Evolutionary conservation across 2,888 invertebrate genomes (phyloP).

Genomic region (Heliconius cydno): DNA sequence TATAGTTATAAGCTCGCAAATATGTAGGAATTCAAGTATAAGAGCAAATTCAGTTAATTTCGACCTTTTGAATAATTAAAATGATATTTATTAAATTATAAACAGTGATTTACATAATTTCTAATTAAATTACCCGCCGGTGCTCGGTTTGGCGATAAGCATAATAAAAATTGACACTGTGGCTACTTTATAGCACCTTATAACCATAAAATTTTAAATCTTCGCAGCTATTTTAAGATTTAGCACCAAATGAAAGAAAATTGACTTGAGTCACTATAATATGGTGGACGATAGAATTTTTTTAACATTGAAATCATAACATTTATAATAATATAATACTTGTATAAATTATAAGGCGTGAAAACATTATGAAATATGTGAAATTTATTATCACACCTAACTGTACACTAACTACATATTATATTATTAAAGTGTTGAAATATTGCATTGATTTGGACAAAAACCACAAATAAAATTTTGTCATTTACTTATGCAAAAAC

Average conservation of each 20-base stretch:
- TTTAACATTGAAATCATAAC: too few species aligned
- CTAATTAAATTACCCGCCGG: conserved; percentile 34
- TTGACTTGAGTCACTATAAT: background rate
- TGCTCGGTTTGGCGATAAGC: conserved; percentile 29
- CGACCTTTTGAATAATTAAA: conserved; percentile 15
- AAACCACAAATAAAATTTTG: too few species aligned
- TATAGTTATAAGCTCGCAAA: too few species aligned
- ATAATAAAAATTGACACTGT: conserved; percentile 32
- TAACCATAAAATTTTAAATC: conserved; percentile 27
- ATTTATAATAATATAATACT: too few species aligned
- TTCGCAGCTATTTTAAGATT: conserved; percentile 20
- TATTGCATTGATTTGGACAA: too few species aligned
- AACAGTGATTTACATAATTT: conserved; percentile 29
- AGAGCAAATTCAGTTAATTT: background rate
- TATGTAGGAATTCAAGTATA: background rate
- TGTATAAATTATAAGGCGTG: too few species aligned
- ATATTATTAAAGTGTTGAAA: too few species aligned
- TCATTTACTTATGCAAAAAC: too few species aligned
- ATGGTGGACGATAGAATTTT: too few species aligned
- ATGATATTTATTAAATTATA: conserved; percentile 18
- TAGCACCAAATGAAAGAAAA: background rate
- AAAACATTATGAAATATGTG: too few species aligned
- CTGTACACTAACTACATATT: too few species aligned
- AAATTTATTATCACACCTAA: too few species aligned
- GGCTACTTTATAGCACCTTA: conserved; percentile 28